Percentiles rank a stretch among this genome's conserved stretches.
Evolutionary conservation across 2,888 invertebrate species (phyloP).

Genomic region (Lithosia quadra): DNA sequence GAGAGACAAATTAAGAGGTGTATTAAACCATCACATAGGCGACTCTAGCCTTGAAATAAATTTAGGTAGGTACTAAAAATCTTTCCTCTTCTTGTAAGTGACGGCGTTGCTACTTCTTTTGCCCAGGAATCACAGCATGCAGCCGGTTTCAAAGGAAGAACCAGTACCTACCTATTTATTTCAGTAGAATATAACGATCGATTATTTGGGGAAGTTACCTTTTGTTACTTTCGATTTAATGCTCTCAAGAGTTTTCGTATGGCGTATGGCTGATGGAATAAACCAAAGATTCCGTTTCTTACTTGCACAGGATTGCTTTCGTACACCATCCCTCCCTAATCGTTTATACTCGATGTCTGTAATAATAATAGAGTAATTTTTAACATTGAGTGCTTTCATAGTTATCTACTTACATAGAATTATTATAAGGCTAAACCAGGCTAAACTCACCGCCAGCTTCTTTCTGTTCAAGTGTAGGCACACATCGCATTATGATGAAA

Average conservation of each 20-base stretch:
- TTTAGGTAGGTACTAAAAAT: too few relatives aligned
- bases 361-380: conserved; percentile 35
- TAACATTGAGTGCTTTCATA: not conserved
- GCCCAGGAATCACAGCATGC: not conserved
- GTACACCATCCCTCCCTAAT: conserved; percentile 71
- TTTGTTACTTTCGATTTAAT: conserved; percentile 82
- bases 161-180: too few relatives aligned
- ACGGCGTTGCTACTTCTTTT: too few relatives aligned
- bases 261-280: conserved; percentile 81
- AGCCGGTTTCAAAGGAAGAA: not conserved
- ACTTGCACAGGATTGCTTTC: conserved; percentile 59
- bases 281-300: conserved; percentile 85
- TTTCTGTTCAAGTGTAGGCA: conserved; percentile 85
- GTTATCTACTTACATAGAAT: not conserved
- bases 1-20: too few relatives aligned
- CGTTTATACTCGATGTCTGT: conserved; percentile 84
- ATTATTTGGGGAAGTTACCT: conserved; percentile 57
- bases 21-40: too few relatives aligned
- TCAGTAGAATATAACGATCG: too few relatives aligned
- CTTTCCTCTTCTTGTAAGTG: too few relatives aligned
- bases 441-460: conserved; percentile 79
- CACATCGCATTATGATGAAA: conserved; percentile 84
- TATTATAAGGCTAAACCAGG: conserved; percentile 20
- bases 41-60: too few relatives aligned
- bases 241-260: conserved; percentile 82